Evolutionary conservation across 1,140 invertebrate species (phyloP).

Genomic region (Drosophila bocqueti): DNA sequence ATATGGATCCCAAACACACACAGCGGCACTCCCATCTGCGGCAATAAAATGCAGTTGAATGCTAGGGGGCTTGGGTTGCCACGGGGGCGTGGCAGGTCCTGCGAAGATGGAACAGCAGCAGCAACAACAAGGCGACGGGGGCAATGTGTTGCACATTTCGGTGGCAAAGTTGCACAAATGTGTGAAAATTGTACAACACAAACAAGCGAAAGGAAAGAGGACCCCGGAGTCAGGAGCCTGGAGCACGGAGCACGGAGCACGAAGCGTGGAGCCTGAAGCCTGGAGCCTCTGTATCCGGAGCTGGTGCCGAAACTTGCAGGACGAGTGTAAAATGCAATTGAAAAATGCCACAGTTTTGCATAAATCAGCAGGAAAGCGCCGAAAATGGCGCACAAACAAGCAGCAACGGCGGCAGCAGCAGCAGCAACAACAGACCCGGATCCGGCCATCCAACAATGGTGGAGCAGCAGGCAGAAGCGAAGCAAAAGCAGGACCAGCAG

Average conservation of each 20-base stretch:
- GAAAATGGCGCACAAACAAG: slow-evolving; percentile 72
- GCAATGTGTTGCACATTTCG: slow-evolving; percentile 79
- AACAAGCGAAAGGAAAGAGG: slow-evolving; percentile 56
- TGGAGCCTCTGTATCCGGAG: slow-evolving; percentile 27
- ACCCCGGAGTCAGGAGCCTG: slow-evolving; percentile 34
- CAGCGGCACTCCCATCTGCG: slow-evolving; percentile 25
- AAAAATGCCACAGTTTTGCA: slow-evolving; percentile 81
- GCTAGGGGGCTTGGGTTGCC: slow-evolving; percentile 3
- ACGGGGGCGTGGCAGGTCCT: slow-evolving; percentile 28
- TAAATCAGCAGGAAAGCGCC: slow-evolving; percentile 81
- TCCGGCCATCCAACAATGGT: slow-evolving; percentile 30
- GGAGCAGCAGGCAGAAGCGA: slow-evolving; percentile 5
- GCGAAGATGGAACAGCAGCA: slow-evolving; percentile 51
- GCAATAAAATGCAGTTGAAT: slow-evolving; percentile 78
- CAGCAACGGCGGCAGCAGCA: slow-evolving; percentile 11
- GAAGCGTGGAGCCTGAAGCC: slow-evolving; percentile 3
- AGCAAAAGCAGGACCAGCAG: slow-evolving; percentile 20
- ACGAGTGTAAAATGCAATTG: slow-evolving; percentile 74
- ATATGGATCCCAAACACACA: slow-evolving; percentile 44
- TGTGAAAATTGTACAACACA: slow-evolving; percentile 72
- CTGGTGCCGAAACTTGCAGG: slow-evolving; percentile 54
- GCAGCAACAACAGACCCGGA: slow-evolving; percentile 21
- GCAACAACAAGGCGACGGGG: slow-evolving; percentile 49
- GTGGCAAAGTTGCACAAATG: slow-evolving; percentile 78
- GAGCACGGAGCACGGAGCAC: slow-evolving; percentile 8